phyloP scores from a whole-genome alignment of 2,797 vertebrate species.

The Podargus strigoides region DNA sequence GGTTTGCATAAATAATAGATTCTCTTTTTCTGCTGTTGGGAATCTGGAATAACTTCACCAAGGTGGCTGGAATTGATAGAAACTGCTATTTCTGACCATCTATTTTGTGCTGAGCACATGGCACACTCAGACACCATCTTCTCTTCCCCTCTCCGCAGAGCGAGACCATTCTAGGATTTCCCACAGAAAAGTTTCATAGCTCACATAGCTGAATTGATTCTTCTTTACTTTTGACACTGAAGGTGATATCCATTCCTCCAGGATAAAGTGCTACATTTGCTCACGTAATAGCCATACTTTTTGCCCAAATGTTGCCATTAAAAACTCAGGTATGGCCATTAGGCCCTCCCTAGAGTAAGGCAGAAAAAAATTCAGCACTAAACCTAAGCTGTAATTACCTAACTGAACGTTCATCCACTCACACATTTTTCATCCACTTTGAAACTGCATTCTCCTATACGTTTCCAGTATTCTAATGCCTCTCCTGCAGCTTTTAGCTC shows the following conservation, averaged over 20 bases:
- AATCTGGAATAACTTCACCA: background rate
- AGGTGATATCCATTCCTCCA: constrained; percentile 42
- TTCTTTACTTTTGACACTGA: constrained; percentile 48
- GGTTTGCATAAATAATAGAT: background rate
- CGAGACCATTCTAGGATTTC: background rate
- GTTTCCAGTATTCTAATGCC: constrained; percentile 64
- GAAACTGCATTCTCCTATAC: constrained; percentile 52
- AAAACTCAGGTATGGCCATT: constrained; percentile 64
- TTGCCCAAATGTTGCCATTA: constrained; percentile 67
- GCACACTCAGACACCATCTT: background rate
- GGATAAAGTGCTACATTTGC: constrained; percentile 66
- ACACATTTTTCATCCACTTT: constrained; percentile 60
- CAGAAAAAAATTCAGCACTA: constrained; percentile 61
- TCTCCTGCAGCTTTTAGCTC: constrained; percentile 57
- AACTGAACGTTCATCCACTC: constrained; percentile 59
- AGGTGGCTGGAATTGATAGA: background rate
- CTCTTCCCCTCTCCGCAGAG: background rate
- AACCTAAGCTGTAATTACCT: constrained; percentile 59
- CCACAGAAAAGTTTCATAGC: background rate
- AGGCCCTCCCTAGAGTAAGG: constrained; percentile 51
- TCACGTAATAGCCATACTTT: constrained; percentile 62
- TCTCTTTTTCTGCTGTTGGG: background rate
- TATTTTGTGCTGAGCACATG: background rate
- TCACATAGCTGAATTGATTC: constrained; percentile 40
- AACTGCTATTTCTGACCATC: fast-evolving